A percentile compares a stretch with the other conserved stretches of the same genome.
phyloP scores from a whole-genome alignment of 2,797 vertebrate genomes.

The Siniperca undulata region DNA sequence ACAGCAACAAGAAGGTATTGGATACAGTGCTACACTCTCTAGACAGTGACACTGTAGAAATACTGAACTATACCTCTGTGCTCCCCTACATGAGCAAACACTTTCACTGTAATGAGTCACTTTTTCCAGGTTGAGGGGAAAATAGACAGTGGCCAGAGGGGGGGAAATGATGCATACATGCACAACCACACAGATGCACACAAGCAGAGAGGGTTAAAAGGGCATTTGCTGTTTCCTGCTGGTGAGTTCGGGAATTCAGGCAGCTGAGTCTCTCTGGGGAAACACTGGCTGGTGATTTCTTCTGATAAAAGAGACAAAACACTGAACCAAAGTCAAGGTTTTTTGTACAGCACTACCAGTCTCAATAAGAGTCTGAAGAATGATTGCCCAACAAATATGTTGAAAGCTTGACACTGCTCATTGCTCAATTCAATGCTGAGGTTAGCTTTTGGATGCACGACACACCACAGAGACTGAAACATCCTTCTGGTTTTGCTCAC shows the following conservation, averaged over 20 bases:
- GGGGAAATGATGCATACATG: constrained; percentile 13
- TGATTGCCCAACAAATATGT: constrained; percentile 47
- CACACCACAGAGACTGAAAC: constrained; percentile 57
- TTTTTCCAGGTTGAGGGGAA: constrained; percentile 68
- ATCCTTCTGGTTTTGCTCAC: constrained; percentile 44
- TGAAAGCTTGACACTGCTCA: constrained; percentile 35
- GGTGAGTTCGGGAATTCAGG: constrained; percentile 61
- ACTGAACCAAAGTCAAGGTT: constrained; percentile 14
- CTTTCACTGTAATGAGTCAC: constrained; percentile 71
- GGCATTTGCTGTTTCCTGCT: constrained; percentile 71
- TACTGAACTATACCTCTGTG: constrained; percentile 43
- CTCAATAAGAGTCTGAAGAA: constrained; percentile 37
- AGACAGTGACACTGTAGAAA: constrained; percentile 28
- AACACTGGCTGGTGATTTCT: constrained; percentile 26
- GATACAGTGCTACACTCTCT: background rate
- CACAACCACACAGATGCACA: constrained; percentile 32
- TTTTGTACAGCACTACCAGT: constrained; percentile 34
- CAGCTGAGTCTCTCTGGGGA: constrained; percentile 57
- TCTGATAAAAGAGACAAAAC: constrained; percentile 62
- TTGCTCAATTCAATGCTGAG: constrained; percentile 61
- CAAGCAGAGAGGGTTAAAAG: constrained; percentile 62
- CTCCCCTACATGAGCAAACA: constrained; percentile 58
- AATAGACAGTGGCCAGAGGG: constrained; percentile 15
- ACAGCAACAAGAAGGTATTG: constrained; percentile 32
- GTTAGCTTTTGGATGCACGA: constrained; percentile 61